These are phyloP conservation scores for Eleginops maclovinus DNA, from an alignment of 2,113 vertebrate genomes.

Conservation along the genomic window DNA sequence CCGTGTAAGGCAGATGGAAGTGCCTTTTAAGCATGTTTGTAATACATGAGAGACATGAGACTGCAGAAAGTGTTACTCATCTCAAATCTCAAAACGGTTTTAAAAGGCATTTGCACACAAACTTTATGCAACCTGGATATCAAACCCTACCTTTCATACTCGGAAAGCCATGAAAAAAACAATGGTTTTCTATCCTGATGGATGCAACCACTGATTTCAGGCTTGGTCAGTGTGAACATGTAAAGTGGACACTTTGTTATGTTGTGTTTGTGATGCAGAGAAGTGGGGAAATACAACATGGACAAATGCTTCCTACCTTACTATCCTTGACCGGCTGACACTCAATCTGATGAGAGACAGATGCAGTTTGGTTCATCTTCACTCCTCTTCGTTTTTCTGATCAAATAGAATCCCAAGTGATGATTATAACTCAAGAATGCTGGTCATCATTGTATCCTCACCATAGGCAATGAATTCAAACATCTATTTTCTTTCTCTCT, in stretches of 20 bases:
- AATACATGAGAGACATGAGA: no score
- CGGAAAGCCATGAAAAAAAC: not conserved
- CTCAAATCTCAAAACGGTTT: no score
- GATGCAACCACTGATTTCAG: not conserved
- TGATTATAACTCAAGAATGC: constrained; percentile 10
- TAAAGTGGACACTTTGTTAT: not conserved
- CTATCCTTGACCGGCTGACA: constrained; percentile 63
- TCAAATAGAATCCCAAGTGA: constrained; percentile 38
- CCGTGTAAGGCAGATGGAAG: no score
- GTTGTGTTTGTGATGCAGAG: not conserved
- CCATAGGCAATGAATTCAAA: constrained; percentile 22
- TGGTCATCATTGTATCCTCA: constrained; percentile 17
- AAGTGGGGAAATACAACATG: not conserved
- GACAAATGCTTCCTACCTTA: constrained; percentile 61
- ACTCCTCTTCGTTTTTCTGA: constrained; percentile 18
- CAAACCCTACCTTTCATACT: not conserved
- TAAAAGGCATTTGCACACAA: not conserved
- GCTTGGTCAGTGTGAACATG: not conserved
- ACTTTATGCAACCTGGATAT: not conserved
- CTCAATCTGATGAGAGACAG: constrained; percentile 76
- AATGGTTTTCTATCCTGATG: not conserved
- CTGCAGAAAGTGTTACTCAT: no score
- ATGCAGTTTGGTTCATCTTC: constrained; percentile 76
- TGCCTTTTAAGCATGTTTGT: no score
- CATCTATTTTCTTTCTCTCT: constrained; percentile 25